Conservation (phyloP, 1,140 invertebrate species). For the Penaeus vannamei region DNA sequence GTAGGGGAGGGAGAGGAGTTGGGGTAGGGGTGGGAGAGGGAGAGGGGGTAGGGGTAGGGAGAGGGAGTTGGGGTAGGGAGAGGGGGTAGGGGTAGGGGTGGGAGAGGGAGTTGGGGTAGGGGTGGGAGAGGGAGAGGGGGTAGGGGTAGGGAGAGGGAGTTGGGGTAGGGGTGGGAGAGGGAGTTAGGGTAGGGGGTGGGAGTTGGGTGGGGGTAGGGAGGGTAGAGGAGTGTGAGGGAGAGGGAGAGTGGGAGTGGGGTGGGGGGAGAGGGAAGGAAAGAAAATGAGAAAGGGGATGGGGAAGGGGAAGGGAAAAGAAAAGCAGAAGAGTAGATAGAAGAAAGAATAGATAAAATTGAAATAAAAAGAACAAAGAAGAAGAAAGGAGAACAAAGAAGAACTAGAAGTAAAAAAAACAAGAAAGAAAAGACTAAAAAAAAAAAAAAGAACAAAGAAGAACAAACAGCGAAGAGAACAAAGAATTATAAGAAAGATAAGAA, state of each 20-base stretch:
- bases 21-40: neutral
- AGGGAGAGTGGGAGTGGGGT: neutral
- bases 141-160: neutral
- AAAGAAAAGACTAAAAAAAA: no score
- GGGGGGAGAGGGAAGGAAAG: neutral
- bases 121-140: neutral
- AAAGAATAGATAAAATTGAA: neutral
- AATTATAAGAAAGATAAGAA: neutral
- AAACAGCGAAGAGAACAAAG: neutral
- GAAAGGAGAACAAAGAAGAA: neutral
- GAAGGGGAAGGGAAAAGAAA: neutral
- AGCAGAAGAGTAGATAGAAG: neutral
- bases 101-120: neutral
- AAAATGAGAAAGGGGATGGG: neutral
- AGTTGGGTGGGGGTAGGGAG: neutral
- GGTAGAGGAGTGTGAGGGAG: no score
- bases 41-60: no score
- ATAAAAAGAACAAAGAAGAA: conserved; percentile 10
- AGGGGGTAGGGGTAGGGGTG: neutral
- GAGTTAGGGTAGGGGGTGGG: neutral
- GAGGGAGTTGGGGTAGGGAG: neutral
- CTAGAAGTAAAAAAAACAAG: neutral
- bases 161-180: neutral
- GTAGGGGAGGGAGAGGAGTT: neutral
- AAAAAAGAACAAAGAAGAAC: neutral